Base-by-base conservation (phyloP, 2,888 invertebrate species). In the Phaonia tiefii region DNA sequence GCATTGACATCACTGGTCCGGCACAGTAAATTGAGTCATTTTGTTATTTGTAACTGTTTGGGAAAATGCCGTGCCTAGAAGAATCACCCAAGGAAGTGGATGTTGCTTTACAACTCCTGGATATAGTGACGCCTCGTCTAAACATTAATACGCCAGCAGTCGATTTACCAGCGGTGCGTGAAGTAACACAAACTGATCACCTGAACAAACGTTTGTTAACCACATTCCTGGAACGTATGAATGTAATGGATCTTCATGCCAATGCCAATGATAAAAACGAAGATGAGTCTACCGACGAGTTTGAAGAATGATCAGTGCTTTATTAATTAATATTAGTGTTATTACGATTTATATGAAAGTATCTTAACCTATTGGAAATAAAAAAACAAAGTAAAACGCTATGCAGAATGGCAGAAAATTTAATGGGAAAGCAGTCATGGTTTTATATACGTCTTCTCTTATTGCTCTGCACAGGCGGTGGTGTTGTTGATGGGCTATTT, bases 401-500 rank as follows among this genome's bases (percentile, higher is more conserved):
- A 31, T 31, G 8, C 10, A 22, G 46, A 15, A 17, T 4, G 44
- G 8, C 56, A 46, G 51, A 25, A 10, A 17, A 22, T 44, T 22
- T n/a, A n/a, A 31, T 31, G 31, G n/a, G 3, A 31, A 31, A 3
- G 31, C 31, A 31, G 31, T 8, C 3, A 8, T 22, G 7, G 13
- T 31, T 86, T 42, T 88, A 91, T 81, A 91, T 90, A 73, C 91
- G 86, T 80, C 91, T 89, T 79, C 91, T 86, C 78, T 91, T 91
- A 83, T 85, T 87, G 26, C 84, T 88, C 70, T 88, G 89, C 66
- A 88, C 84, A 13, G 91, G 85, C 60, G 91, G 91, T 17, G 91
- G 90, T 20, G 91, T 91, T 15, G 91, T 90, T 20, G 91, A 90
- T 13, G 91, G 90, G 74, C 91, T 91, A 69, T 88, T 90, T 0